A percentile compares a stretch with the other conserved stretches of the same genome.
These are phyloP conservation scores for Glossophaga mutica DNA, from an alignment of 2,797 vertebrate genomes.

Conservation along the genomic window DNA sequence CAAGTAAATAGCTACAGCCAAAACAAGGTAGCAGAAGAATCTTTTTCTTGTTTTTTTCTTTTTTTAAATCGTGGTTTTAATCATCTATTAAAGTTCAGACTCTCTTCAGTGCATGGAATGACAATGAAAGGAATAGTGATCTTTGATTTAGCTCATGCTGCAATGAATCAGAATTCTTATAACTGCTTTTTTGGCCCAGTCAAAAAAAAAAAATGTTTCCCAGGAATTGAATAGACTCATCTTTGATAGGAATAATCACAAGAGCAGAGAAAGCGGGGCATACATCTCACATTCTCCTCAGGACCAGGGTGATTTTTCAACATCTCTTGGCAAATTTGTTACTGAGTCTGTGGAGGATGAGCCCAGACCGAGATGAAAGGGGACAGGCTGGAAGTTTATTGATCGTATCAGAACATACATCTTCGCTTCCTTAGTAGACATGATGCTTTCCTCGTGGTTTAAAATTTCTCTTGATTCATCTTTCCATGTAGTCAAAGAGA, in stretches of 20 bases:
- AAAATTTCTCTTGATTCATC: not conserved
- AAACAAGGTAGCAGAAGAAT: not conserved
- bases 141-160: not conserved
- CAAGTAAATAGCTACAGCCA: not conserved
- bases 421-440: not conserved
- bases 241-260: not conserved
- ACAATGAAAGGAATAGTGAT: not conserved
- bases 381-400: not conserved
- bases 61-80: not conserved
- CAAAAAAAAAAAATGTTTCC: not conserved
- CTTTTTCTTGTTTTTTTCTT: not conserved
- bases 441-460: not conserved
- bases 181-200: not conserved
- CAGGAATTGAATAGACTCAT: not conserved
- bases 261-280: not conserved
- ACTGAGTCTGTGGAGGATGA: not conserved
- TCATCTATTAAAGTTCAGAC: not conserved
- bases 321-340: not conserved
- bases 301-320: not conserved
- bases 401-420: not conserved
- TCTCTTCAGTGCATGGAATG: not conserved
- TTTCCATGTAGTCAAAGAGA: not conserved
- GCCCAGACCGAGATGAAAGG: conserved; percentile 20
- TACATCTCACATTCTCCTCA: not conserved
- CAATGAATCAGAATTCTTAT: not conserved